Base-by-base conservation (phyloP, 2,797 vertebrate species). In the Xyrichtys novacula region DNA sequence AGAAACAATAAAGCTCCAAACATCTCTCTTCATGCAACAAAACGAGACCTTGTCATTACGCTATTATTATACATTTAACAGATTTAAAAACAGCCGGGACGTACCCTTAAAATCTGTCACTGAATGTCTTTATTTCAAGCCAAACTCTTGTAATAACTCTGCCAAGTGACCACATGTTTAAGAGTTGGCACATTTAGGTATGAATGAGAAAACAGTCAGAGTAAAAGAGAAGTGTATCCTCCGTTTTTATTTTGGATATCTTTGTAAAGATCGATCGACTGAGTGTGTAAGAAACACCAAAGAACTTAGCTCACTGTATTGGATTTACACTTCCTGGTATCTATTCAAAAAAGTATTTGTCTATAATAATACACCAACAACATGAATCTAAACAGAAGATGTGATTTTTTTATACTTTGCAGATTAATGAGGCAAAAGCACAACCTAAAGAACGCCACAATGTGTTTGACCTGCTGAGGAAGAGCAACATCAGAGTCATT, bases 391-490 rank as follows among this genome's bases (percentile, higher is more conserved):
- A 58, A 29, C 29, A 34, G 2, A 28, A 11, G 2, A 5, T 47
- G 6, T 25, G 15, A 31, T 7, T 28, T 31, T 19, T 47, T 57
- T 65, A 28, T 74, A 6, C 80, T 28, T 77, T 83, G 17, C 71
- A 89, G 85, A 46, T 29, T 25, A 17, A 63, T n/a, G 14, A 61
- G 4, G 19, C 29, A 60, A 61, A 81, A 12, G 22, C 40, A 10
- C 4, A 9, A 1, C 2, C 26, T 4, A 64, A 69, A 5, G 88
- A 93, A 44, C 76, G 75, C 0, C 81, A 92, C 78, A 93, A 49
- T 75, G 66, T 94, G 65, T 67, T 95, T 60, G 92, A 96, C 60
- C 90, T 97, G 23, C 1, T 96, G 20, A 95, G 65, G 74, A 94
- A 89, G 5, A 70, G 67, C 43, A 93, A 93, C 42, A 93, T 96